Conservation (phyloP, 2,113 vertebrate genomes). For the Gymnarchus niloticus region DNA sequence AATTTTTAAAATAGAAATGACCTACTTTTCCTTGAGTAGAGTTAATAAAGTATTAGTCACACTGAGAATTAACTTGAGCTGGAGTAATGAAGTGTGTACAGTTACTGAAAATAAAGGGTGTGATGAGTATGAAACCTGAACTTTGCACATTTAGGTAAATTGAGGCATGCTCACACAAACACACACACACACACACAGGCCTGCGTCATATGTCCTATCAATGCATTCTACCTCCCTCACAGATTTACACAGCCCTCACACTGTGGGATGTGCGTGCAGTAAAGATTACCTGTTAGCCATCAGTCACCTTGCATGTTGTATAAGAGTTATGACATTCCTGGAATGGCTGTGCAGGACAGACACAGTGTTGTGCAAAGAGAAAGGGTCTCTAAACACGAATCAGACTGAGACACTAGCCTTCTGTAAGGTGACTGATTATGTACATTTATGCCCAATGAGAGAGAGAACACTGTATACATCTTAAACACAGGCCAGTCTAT, state of each 20-base stretch:
- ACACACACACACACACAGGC: background rate
- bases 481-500: background rate
- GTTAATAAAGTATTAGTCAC: background rate
- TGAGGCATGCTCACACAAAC: background rate
- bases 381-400: background rate
- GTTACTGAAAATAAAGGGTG: background rate
- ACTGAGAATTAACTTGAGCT: background rate
- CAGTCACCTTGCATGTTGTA: background rate
- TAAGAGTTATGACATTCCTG: background rate
- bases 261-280: background rate
- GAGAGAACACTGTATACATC: background rate
- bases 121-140: background rate
- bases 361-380: background rate
- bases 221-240: background rate
- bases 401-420: background rate
- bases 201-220: background rate
- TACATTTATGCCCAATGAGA: background rate
- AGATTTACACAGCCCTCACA: background rate
- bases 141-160: background rate
- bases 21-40: background rate
- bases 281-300: background rate
- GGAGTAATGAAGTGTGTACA: background rate
- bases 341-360: background rate
- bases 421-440: background rate
- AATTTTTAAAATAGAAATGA: conserved; percentile 5